Conservation (phyloP, 2,797 vertebrate genomes). For the Coracias cyanogaster region DNA sequence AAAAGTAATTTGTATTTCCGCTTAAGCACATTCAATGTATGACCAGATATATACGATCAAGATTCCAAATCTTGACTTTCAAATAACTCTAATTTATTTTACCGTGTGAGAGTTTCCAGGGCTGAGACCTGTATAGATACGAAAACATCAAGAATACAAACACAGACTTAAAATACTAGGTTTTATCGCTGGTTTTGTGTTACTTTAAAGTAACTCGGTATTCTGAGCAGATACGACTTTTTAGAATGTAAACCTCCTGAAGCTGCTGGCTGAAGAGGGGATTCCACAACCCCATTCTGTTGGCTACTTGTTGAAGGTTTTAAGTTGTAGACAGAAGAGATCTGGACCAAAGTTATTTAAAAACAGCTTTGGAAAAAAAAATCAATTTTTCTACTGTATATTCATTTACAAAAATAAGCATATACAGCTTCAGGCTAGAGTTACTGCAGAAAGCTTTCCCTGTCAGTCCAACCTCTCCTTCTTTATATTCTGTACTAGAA, state of each 20-base stretch:
- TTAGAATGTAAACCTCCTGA: background rate
- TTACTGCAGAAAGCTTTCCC: background rate
- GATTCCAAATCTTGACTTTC: slow-evolving; percentile 27
- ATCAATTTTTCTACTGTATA: background rate
- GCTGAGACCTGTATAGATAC: background rate
- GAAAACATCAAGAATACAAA: background rate
- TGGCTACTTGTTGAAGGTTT: background rate
- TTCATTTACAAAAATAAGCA: background rate
- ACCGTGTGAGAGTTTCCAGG: background rate
- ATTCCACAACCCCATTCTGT: background rate
- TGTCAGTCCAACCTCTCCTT: background rate
- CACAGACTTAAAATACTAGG: background rate
- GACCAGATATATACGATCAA: slow-evolving; percentile 7
- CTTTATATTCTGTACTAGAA: background rate
- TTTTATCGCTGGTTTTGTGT: background rate
- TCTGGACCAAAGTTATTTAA: background rate
- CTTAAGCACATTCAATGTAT: background rate
- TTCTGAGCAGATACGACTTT: background rate
- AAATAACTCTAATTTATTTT: background rate
- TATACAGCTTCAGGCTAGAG: background rate
- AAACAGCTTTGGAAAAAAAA: background rate
- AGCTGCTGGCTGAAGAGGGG: background rate
- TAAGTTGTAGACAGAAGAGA: background rate
- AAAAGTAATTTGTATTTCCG: slow-evolving; percentile 38
- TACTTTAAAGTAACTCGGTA: background rate